These are phyloP conservation scores for Gallinago nigripennis DNA, from an alignment of 2,797 vertebrate genomes.

Conservation along the genomic window DNA sequence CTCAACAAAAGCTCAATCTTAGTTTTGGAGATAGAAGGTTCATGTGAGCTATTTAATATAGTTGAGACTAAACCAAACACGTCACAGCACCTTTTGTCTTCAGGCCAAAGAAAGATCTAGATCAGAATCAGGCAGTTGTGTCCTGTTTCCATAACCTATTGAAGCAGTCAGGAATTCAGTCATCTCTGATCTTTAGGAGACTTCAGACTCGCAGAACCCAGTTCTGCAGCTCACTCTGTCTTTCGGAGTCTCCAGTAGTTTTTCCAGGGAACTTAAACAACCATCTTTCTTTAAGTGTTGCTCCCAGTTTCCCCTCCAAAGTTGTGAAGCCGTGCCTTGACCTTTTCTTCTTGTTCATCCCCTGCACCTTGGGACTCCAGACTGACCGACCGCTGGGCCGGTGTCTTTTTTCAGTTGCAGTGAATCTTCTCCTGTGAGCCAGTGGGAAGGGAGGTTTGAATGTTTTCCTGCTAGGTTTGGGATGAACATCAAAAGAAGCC, in stretches of 20 bases:
- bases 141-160: neutral
- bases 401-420: neutral
- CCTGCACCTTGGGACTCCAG: neutral
- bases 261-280: neutral
- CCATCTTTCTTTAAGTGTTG: neutral
- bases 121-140: neutral
- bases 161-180: neutral
- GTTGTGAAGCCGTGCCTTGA: neutral
- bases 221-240: neutral
- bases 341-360: neutral
- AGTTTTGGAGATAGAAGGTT: neutral
- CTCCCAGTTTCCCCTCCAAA: neutral
- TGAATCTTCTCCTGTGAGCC: neutral
- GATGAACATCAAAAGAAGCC: neutral
- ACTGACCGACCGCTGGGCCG: neutral
- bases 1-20: neutral
- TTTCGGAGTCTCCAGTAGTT: neutral
- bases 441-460: neutral
- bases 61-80: neutral
- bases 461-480: neutral
- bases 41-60: neutral
- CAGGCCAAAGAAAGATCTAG: neutral
- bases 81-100: neutral
- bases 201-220: neutral
- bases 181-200: neutral